Base-by-base conservation (phyloP, 2,888 invertebrate genomes). In the Quadriops clusia region DNA sequence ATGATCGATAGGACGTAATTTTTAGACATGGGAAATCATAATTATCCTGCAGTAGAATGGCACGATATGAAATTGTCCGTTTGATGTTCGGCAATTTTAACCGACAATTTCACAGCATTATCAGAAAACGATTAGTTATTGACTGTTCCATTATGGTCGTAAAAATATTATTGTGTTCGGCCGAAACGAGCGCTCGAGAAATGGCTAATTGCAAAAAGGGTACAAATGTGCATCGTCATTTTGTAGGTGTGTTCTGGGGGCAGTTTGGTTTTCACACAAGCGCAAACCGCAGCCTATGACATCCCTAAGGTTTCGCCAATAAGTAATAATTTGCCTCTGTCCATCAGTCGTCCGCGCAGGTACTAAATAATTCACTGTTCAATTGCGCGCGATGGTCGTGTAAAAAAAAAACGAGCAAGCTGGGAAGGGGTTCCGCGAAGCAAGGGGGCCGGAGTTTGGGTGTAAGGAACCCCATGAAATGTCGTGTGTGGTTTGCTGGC, bases 401-500 rank as follows among this genome's bases (percentile, higher is more conserved):
- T 27, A 18, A 14, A 23, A 21, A 28, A 21, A 28, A 16, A 8
- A 17, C 30, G 25, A 23, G 24, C n/a, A 23, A 24, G 17, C 8
- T 25, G 32, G 20, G 21, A 32, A 12, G 16, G 29, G 21, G 26
- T 27, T 30, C 28, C 29, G 28, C 16, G 43, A 34, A 34, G 27
- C 20, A 22, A 30, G 34, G 43, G 42, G 38, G 38, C 18, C 16
- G 21, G 12, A 34, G 33, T 33, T 37, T 34, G 38, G 42, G 49
- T 47, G 46, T 47, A 47, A 49, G 40, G 42, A 46, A 49, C 49
- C 46, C 46, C 44, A 48, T 37, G 46, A 47, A 49, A 46, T 48
- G 50, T 50, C 47, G 47, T 44, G 44, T 46, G 49, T 48, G 47
- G 43, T 49, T 48, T 50, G 36, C 49, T 51, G 52, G 53, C 51